Evolutionary conservation across 2,113 vertebrate species (phyloP), one percentile per base, ranked within the genome.

Genomic region (Hyaena hyaena): DNA sequence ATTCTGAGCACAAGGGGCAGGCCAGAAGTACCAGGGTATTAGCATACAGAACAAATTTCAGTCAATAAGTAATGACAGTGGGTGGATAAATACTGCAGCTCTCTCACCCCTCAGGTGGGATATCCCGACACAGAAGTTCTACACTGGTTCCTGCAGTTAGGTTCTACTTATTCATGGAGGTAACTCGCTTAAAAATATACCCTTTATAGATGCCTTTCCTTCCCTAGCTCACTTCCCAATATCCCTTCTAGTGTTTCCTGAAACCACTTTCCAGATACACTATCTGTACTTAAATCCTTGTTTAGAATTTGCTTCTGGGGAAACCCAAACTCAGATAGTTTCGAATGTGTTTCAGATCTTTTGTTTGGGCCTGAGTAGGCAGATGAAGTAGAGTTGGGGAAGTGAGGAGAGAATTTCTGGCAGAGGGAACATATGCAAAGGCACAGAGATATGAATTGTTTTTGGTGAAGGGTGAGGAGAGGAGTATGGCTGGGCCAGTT

Each of bases 251-350:
- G 68, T 26, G 48, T 55, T 63, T 65, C 19, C 58, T 80, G 16
- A 71, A 16, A 28, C 85, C 24, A 19, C 61, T 89, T 88, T 63
- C 43, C 58, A 91, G 86, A 91, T 45, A 43, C 7, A 17, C 12
- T 24, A 63, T 14, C 45, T 77, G 39, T 8, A 69, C 14, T 71
- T 58, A 28, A 96, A 28, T 74, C 84, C 74, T 66, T 95, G 35
- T 73, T 90, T 87, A 90, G 50, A 95, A 68, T 74, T n/a, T 95
- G 61, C 5, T 84, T 94, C 55, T 88, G 24, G 23, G 48, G 55
- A 94, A 93, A 86, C 43, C 28, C 3, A 90, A 94, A 63, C 35
- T 35, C 43, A 79, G n/a, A 35, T 31, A 85, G 10, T 73, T 79
- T 16, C 81, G 83, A 77, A 74, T 5, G 28, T 65, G 50, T 66